These are phyloP conservation scores for Ptychoptera contaminata DNA, from an alignment of 2,888 invertebrate species.

Conservation along the genomic window DNA sequence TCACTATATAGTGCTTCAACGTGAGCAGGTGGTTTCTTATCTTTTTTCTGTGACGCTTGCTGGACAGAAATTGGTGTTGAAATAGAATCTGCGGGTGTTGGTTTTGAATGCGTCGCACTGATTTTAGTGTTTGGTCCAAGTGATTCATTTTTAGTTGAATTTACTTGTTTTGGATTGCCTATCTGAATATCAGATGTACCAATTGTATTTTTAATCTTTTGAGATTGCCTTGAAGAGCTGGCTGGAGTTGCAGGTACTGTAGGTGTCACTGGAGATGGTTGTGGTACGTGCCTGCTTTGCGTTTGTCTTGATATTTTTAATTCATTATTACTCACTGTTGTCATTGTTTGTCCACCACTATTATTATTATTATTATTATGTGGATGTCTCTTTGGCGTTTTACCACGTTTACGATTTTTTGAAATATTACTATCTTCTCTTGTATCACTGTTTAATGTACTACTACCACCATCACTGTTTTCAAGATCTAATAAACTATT, in stretches of 20 bases:
- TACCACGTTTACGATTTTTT: not conserved
- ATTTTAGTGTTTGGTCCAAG: too few relatives aligned
- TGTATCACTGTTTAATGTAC: not conserved
- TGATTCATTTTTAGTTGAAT: slow-evolving; percentile 3
- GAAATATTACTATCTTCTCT: too few relatives aligned
- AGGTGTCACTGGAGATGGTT: slow-evolving; percentile 11
- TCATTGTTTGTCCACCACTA: not conserved
- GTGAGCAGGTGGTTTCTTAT: slow-evolving; percentile 44
- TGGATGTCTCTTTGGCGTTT: not conserved
- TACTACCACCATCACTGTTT: not conserved
- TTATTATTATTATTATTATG: not conserved
- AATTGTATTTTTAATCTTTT: slow-evolving; percentile 13
- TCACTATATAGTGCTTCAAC: slow-evolving; percentile 36
- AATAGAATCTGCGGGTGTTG: slow-evolving; percentile 2
- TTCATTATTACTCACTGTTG: not conserved
- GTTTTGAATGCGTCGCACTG: too few relatives aligned
- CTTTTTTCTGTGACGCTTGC: slow-evolving; percentile 20
- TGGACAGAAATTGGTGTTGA: slow-evolving; percentile 6
- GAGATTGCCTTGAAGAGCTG: slow-evolving; percentile 3
- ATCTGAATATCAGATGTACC: slow-evolving; percentile 11
- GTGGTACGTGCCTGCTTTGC: not conserved
- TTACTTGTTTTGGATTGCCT: slow-evolving; percentile 10
- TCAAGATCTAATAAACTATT: not conserved
- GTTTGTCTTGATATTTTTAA: not conserved
- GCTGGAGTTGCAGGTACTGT: slow-evolving; percentile 4